Percentiles rank a stretch among this genome's conserved stretches.
phyloP scores from a whole-genome alignment of 2,888 invertebrate genomes.

The Drosophila kokeensis region DNA sequence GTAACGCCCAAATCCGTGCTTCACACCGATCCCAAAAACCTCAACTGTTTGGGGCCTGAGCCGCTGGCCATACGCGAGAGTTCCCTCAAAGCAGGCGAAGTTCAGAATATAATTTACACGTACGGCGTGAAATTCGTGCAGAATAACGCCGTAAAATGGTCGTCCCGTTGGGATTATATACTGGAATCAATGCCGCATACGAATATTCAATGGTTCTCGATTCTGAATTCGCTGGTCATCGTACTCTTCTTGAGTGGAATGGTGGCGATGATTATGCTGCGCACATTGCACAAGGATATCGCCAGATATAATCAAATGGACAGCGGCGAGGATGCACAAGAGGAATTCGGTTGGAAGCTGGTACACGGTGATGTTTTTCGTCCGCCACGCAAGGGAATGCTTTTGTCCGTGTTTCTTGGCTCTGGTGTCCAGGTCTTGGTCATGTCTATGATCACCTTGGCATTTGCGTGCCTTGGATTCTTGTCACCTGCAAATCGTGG shows the following conservation, averaged over 20 bases:
- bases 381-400: slow-evolving; percentile 98
- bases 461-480: slow-evolving; percentile 99
- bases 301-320: slow-evolving; percentile 99
- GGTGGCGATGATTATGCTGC: slow-evolving; percentile 99
- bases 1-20: slow-evolving; percentile 88
- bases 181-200: slow-evolving; percentile 99
- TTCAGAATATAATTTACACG: slow-evolving; percentile 91
- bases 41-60: slow-evolving; percentile 86
- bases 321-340: slow-evolving; percentile 95
- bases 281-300: slow-evolving; percentile 99
- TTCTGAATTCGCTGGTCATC: slow-evolving; percentile 98
- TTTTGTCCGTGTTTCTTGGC: slow-evolving; percentile 97
- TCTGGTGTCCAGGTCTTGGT: slow-evolving; percentile 97
- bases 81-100: slow-evolving; percentile 85
- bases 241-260: slow-evolving; percentile 98
- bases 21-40: slow-evolving; percentile 85
- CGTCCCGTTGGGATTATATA: slow-evolving; percentile 99
- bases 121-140: slow-evolving; percentile 93
- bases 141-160: slow-evolving; percentile 97
- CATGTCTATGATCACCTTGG: slow-evolving; percentile 97
- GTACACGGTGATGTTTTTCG: slow-evolving; percentile 99
- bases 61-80: slow-evolving; percentile 90
- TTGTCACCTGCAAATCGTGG: slow-evolving; percentile 99
- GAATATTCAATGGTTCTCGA: slow-evolving; percentile 99
- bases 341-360: slow-evolving; percentile 95